Evolutionary conservation across 2,797 vertebrate genomes (phyloP).

Genomic region (Enteromius afrohamiltoni): DNA sequence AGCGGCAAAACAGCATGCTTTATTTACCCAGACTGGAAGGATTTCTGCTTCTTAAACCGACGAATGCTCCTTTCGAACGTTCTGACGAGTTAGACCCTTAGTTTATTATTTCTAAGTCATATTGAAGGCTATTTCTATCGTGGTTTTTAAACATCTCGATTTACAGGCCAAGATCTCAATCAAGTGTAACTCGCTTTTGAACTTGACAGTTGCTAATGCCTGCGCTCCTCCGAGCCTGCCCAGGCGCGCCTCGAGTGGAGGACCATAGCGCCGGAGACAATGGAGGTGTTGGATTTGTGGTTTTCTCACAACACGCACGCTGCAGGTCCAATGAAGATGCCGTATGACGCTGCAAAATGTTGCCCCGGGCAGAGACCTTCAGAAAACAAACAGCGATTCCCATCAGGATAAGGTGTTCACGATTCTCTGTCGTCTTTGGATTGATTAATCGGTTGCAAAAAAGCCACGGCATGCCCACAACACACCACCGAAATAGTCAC

Average conservation of each 20-base stretch:
- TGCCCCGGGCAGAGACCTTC: conserved; percentile 7
- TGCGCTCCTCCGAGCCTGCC: not conserved
- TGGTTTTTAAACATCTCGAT: conserved; percentile 1
- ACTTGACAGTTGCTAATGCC: conserved; percentile 27
- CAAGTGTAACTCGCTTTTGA: conserved; percentile 12
- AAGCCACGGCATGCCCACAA: conserved; percentile 14
- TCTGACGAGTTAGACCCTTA: not conserved
- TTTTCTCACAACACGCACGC: not conserved
- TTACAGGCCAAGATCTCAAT: conserved; percentile 15
- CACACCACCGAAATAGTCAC: not conserved
- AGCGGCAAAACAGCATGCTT: not conserved
- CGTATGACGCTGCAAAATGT: conserved; percentile 6
- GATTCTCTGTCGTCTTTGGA: conserved; percentile 8
- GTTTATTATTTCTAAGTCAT: not conserved
- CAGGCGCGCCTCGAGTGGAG: not conserved
- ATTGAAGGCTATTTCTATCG: not conserved
- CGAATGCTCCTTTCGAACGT: not conserved
- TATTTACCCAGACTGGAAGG: not conserved
- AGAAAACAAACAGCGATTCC: conserved; percentile 20
- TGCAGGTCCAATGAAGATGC: conserved; percentile 2
- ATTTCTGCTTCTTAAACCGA: not conserved
- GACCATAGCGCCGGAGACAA: not conserved
- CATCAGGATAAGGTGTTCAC: conserved; percentile 26
- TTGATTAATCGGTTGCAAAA: conserved; percentile 40
- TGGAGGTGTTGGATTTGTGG: not conserved